A percentile compares a stretch with the other conserved stretches of the same genome.
phyloP scores from a whole-genome alignment of 2,113 vertebrate species.

The Tauraco erythrolophus region DNA sequence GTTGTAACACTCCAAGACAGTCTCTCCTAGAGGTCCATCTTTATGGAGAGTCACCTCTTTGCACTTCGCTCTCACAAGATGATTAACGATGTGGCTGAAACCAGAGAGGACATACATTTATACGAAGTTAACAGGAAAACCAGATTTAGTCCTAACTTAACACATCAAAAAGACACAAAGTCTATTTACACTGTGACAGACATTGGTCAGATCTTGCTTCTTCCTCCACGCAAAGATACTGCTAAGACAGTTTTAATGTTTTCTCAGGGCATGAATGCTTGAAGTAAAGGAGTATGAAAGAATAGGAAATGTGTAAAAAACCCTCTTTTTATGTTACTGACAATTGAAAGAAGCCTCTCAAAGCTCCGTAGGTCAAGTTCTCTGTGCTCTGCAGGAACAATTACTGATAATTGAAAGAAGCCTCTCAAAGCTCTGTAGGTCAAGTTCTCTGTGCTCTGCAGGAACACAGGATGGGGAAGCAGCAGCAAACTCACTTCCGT shows the following conservation, averaged over 20 bases:
- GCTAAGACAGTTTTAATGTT: background rate
- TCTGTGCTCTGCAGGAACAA: background rate
- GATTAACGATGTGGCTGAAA: slow-evolving; percentile 96
- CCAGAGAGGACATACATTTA: background rate
- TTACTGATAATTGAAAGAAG: background rate
- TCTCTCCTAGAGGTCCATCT: slow-evolving; percentile 95
- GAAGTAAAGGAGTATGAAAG: background rate
- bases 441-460: background rate
- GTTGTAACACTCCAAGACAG: slow-evolving; percentile 97
- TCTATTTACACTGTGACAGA: background rate
- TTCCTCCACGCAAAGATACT: background rate
- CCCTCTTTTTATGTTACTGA: background rate
- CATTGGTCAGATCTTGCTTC: rapidly evolving
- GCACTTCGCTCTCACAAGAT: slow-evolving; percentile 96
- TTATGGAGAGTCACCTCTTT: slow-evolving; percentile 99
- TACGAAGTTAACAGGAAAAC: rapidly evolving
- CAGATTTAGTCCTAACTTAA: background rate
- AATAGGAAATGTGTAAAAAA: rapidly evolving
- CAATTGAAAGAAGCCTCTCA: background rate
- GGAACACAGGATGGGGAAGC: too few species aligned
- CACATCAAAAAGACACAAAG: background rate
- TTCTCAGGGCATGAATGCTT: background rate
- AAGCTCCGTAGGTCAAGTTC: background rate
- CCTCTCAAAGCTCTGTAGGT: background rate
- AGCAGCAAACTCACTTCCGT: background rate